phyloP scores from a whole-genome alignment of 2,888 invertebrate species.

The Blastobasis lacticolella region DNA sequence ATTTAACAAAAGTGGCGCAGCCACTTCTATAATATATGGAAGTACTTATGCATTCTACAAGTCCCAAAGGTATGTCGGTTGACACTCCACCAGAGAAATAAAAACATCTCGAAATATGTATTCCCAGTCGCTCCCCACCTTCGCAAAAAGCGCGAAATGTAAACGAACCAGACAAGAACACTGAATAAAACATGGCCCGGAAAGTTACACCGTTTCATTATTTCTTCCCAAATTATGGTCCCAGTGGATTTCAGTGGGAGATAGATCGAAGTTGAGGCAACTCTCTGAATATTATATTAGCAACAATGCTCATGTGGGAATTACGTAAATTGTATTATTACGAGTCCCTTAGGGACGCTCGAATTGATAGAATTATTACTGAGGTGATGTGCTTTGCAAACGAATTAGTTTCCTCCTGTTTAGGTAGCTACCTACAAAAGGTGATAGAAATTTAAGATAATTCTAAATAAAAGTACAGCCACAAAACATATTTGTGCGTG shows the following conservation, averaged over 20 bases:
- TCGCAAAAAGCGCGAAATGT: neutral
- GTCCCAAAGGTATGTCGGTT: no score
- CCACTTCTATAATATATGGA: no score
- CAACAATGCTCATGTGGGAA: slow-evolving; percentile 26
- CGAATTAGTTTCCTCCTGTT: no score
- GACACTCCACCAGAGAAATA: no score
- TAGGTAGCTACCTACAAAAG: no score
- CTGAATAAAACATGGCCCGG: slow-evolving; percentile 37
- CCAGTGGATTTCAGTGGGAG: slow-evolving; percentile 24
- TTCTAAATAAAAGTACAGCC: no score
- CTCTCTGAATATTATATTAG: slow-evolving; percentile 42
- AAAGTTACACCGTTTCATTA: slow-evolving; percentile 46
- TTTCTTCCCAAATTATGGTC: slow-evolving; percentile 41
- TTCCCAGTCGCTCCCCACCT: neutral
- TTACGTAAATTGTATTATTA: slow-evolving; percentile 23
- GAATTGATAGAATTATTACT: neutral
- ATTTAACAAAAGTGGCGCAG: no score
- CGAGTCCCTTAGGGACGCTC: slow-evolving; percentile 7
- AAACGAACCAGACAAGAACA: slow-evolving; percentile 2
- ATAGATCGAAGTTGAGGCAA: slow-evolving; percentile 34
- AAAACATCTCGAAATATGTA: no score
- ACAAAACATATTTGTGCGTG: no score
- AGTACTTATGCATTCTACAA: no score
- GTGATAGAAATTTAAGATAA: no score
- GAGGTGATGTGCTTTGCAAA: neutral